Evolutionary conservation across 64 coral and sea anemone genomes (phyloP).

Genomic region (Dendrophyllia cribrosa): DNA sequence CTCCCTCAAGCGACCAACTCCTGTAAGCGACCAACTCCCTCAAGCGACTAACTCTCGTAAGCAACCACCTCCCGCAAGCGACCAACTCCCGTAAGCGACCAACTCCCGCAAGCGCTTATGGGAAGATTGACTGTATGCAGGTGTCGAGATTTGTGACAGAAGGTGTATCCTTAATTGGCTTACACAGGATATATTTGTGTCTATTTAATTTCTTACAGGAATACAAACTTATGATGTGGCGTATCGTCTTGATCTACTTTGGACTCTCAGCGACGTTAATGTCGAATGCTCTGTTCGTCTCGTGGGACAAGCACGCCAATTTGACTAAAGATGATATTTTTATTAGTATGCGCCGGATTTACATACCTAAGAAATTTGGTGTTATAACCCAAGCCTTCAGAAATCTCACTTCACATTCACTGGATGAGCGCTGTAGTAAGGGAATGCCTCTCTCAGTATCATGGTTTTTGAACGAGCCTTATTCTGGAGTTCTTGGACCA

Average conservation of each 20-base stretch:
- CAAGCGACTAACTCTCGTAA: too few relatives aligned
- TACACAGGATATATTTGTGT: background rate
- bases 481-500: conserved; percentile 67
- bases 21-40: too few relatives aligned
- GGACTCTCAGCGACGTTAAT: background rate
- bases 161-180: background rate
- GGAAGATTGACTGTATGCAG: too few relatives aligned
- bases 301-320: conserved; percentile 60
- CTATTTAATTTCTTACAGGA: background rate
- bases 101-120: too few relatives aligned
- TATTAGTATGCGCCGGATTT: background rate
- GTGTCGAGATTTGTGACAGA: too few relatives aligned
- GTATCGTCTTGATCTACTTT: background rate
- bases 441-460: conserved; percentile 78
- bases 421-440: conserved; percentile 78
- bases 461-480: conserved; percentile 75
- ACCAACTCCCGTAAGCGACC: too few relatives aligned
- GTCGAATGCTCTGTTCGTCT: conserved; percentile 49
- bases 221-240: background rate
- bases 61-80: too few relatives aligned
- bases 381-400: background rate
- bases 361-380: conserved; percentile 30
- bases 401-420: conserved; percentile 72
- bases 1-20: too few relatives aligned
- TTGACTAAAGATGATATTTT: conserved; percentile 56